Conservation (phyloP, 2,797 vertebrate genomes). For the Notolepis coatsorum region DNA sequence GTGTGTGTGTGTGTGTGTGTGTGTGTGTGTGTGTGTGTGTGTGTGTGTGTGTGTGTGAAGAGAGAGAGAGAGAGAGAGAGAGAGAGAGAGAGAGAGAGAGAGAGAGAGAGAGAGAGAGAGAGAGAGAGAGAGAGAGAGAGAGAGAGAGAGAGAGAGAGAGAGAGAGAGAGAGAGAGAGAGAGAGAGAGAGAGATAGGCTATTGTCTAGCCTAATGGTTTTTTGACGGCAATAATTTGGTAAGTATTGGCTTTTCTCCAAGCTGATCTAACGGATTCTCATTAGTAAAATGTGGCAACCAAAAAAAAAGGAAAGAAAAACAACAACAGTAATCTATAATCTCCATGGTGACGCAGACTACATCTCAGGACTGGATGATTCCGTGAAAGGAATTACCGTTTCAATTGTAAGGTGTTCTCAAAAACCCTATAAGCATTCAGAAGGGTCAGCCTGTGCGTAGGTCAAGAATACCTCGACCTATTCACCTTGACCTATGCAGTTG, state of each 20-base stretch:
- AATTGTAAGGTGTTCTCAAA: constrained; percentile 19
- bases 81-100: constrained; percentile 42
- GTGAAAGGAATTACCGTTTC: constrained; percentile 32
- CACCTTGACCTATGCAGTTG: constrained; percentile 12
- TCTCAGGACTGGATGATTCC: constrained; percentile 43
- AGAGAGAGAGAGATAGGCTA: constrained; percentile 39
- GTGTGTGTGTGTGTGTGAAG: too few relatives aligned
- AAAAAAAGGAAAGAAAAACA: too few relatives aligned
- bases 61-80: too few relatives aligned
- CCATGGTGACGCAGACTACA: constrained; percentile 39
- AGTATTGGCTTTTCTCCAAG: constrained; percentile 39
- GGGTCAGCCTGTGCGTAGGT: too few relatives aligned
- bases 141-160: constrained; percentile 25
- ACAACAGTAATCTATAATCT: too few relatives aligned
- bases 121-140: constrained; percentile 28
- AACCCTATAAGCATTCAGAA: too few relatives aligned
- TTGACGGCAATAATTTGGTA: constrained; percentile 60
- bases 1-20: too few relatives aligned
- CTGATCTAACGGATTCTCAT: constrained; percentile 59
- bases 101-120: neutral
- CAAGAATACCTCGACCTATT: constrained; percentile 56
- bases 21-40: constrained; percentile 3
- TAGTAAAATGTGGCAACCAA: constrained; percentile 37
- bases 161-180: neutral
- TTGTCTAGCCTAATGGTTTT: constrained; percentile 54